These are phyloP conservation scores for Procambarus clarkii DNA, from an alignment of 1,140 invertebrate genomes.

Conservation along the genomic window DNA sequence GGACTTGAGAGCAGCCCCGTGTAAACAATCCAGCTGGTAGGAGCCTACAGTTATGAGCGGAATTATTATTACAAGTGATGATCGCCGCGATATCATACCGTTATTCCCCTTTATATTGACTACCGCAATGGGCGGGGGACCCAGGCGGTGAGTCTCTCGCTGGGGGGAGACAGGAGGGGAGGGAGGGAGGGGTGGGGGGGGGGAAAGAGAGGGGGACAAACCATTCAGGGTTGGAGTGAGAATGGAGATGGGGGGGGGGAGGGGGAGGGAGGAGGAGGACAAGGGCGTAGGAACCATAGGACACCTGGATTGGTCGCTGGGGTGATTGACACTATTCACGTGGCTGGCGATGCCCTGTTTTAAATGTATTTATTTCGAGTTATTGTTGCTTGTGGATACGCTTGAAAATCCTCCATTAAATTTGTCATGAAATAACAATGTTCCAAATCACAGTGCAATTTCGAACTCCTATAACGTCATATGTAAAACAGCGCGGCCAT, in stretches of 20 bases:
- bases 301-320: conserved; percentile 14
- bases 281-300: not conserved
- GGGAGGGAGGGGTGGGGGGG: not conserved
- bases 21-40: conserved; percentile 3
- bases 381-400: conserved; percentile 34
- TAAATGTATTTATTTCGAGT: conserved; percentile 43
- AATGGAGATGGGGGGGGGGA: not conserved
- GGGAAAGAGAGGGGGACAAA: no score
- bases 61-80: not conserved
- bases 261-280: not conserved
- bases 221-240: not conserved
- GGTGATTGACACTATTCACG: conserved; percentile 61
- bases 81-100: not conserved
- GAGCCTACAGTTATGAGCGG: not conserved
- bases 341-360: not conserved
- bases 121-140: not conserved
- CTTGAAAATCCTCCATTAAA: conserved; percentile 31
- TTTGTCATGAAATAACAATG: conserved; percentile 28
- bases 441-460: not conserved
- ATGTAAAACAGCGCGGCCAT: not conserved
- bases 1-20: not conserved
- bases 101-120: not conserved
- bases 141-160: not conserved
- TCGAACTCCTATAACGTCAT: not conserved
- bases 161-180: no score